These are phyloP conservation scores for Nycticryphes semicollaris DNA, from an alignment of 2,113 vertebrate species.

Conservation along the genomic window DNA sequence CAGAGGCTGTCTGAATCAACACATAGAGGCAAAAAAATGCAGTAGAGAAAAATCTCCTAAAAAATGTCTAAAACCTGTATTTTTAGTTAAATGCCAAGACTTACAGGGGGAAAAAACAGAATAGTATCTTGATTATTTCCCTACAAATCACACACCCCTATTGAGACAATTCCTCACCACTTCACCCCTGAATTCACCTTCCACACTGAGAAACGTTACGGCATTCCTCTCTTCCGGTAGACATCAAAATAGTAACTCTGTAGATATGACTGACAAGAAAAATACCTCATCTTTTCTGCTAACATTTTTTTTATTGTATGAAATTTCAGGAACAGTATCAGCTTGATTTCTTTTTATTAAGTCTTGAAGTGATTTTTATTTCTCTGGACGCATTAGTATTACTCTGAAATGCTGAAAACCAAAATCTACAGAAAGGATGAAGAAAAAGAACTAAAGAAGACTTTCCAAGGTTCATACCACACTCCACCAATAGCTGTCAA, in stretches of 20 bases:
- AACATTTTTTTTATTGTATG: not conserved
- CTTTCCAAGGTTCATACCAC: not conserved
- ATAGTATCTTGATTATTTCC: not conserved
- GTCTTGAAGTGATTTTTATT: not conserved
- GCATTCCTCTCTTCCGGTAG: not conserved
- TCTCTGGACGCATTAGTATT: not conserved
- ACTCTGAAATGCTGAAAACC: not conserved
- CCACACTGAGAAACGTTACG: not conserved
- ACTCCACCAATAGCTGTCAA: not conserved
- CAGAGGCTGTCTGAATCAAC: not conserved
- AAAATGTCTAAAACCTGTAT: not conserved
- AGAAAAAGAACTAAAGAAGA: not conserved
- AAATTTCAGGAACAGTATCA: not conserved
- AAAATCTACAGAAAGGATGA: not conserved
- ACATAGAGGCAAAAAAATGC: not conserved
- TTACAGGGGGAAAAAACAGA: not conserved
- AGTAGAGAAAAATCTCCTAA: not conserved
- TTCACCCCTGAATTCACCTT: not conserved
- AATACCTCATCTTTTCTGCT: not conserved
- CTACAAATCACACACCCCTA: not conserved
- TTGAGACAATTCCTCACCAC: not conserved
- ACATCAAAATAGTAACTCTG: constrained; percentile 2
- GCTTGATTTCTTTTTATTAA: not conserved
- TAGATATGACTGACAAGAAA: not conserved
- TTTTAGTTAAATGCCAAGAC: not conserved